phyloP scores from a whole-genome alignment of 2,888 invertebrate species.

The Poecilobothrus nobilitatus region DNA sequence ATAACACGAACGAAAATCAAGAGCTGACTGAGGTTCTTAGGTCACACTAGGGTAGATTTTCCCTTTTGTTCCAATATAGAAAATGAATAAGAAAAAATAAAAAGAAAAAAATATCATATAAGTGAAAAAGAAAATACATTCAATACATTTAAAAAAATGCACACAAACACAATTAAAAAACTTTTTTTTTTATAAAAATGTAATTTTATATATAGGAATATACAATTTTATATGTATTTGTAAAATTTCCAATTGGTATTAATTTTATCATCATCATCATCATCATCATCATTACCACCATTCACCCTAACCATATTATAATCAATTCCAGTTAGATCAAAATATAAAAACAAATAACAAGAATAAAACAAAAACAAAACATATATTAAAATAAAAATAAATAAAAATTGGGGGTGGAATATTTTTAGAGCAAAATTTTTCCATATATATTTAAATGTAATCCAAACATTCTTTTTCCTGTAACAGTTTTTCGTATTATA shows the following conservation, averaged over 20 bases:
- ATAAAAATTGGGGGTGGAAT: neutral
- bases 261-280: no score
- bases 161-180: no score
- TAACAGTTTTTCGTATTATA: no score
- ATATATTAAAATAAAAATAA: neutral
- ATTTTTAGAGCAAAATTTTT: neutral
- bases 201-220: no score
- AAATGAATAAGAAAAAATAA: neutral
- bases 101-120: neutral
- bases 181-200: neutral
- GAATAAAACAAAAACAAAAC: neutral
- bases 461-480: no score
- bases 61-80: slow-evolving; percentile 7
- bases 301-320: neutral
- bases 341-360: neutral
- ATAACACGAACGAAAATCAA: slow-evolving; percentile 42
- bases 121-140: neutral
- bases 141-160: neutral
- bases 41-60: slow-evolving; percentile 10
- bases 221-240: neutral
- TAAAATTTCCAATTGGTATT: neutral
- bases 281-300: no score
- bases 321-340: neutral
- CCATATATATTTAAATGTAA: no score
- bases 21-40: slow-evolving; percentile 37